A percentile compares a stretch with the other conserved stretches of the same genome.
These are phyloP conservation scores for Ranitomeya imitator DNA, from an alignment of 2,113 vertebrate genomes.

Conservation along the genomic window DNA sequence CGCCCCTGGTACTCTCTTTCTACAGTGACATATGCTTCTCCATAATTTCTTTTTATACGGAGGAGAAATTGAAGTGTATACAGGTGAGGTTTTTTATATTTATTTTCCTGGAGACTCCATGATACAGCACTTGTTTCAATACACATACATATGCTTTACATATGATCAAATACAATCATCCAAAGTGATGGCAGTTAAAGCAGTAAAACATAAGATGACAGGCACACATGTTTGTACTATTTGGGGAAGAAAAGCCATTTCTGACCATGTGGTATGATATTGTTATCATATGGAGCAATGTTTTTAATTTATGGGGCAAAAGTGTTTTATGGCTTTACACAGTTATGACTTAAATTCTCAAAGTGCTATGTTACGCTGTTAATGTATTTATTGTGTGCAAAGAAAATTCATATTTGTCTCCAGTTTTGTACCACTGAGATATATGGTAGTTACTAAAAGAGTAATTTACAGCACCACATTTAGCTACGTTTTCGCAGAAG, in stretches of 20 bases:
- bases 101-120: not conserved
- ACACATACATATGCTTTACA: not conserved
- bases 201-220: slow-evolving; percentile 6
- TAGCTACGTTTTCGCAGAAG: not conserved
- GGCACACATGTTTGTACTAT: slow-evolving; percentile 34
- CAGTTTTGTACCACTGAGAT: not conserved
- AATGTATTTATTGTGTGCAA: slow-evolving; percentile 31
- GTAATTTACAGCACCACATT: not conserved
- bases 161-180: not conserved
- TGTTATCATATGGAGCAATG: slow-evolving; percentile 32
- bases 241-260: not conserved
- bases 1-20: too few species aligned
- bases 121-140: not conserved
- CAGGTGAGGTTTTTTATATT: not conserved
- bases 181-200: not conserved
- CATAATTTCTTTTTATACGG: not conserved
- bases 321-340: slow-evolving; percentile 8
- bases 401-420: not conserved
- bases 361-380: not conserved
- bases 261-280: not conserved
- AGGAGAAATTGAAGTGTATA: not conserved
- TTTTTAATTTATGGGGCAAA: slow-evolving; percentile 28
- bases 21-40: too few species aligned
- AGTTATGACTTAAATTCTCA: slow-evolving; percentile 29
- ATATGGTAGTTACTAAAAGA: not conserved